phyloP scores from a whole-genome alignment of 2,797 vertebrate species.

The Microctenopoma lineatum region DNA sequence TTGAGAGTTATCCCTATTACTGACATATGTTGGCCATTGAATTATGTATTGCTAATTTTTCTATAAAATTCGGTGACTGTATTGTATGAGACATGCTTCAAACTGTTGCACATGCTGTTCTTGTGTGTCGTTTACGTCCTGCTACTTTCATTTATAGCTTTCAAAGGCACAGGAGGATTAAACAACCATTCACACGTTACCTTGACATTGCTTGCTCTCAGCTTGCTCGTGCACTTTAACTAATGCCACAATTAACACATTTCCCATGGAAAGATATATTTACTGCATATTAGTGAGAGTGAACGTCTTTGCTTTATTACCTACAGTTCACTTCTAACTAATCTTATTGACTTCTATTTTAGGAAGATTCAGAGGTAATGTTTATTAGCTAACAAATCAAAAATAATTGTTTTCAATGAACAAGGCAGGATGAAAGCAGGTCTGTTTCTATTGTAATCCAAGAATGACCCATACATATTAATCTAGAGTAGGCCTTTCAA shows the following conservation, averaged over 20 bases:
- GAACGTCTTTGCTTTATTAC: constrained; percentile 32
- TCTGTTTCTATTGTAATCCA: background rate
- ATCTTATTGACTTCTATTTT: constrained; percentile 1
- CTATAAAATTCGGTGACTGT: background rate
- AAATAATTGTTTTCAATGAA: constrained; percentile 15
- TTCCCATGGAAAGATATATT: constrained; percentile 55
- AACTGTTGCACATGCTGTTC: background rate
- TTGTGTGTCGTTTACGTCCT: background rate
- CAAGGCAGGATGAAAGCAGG: background rate
- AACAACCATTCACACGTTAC: constrained; percentile 49
- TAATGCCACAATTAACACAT: constrained; percentile 52
- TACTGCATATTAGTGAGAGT: constrained; percentile 37
- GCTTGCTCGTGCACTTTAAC: constrained; percentile 40
- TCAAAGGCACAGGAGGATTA: constrained; percentile 28
- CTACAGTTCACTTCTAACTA: background rate
- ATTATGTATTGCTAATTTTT: background rate
- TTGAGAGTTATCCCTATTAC: background rate
- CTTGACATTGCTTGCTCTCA: constrained; percentile 58
- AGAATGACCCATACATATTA: constrained; percentile 9
- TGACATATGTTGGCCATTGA: background rate
- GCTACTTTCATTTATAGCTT: constrained; percentile 35
- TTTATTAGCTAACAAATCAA: constrained; percentile 25
- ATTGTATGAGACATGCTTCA: background rate
- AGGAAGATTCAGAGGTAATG: constrained; percentile 23
- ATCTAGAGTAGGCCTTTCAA: constrained; percentile 1